A percentile compares a stretch with the other conserved stretches of the same genome.
Conservation (phyloP, 2,797 vertebrate species). For the Onychomys torridus region DNA sequence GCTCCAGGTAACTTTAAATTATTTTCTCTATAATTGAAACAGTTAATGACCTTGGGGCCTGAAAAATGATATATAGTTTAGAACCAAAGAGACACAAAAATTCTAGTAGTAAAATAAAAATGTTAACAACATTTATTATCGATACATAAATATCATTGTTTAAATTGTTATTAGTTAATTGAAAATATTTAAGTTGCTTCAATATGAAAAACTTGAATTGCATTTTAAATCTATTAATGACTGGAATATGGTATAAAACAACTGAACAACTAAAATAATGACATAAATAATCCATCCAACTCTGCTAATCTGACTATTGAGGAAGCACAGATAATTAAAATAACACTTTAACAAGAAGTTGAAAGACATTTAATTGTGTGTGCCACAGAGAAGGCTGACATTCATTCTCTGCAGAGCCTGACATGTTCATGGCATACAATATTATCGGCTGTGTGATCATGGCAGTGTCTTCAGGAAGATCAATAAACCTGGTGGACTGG, state of each 20-base stretch:
- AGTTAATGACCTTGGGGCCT: neutral
- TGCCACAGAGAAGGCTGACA: neutral
- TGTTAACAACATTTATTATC: neutral
- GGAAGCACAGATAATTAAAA: neutral
- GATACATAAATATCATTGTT: neutral
- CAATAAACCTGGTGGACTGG: accelerated
- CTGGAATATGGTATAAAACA: neutral
- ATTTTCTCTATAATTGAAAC: conserved; percentile 70
- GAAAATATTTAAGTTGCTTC: neutral
- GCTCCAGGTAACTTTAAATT: conserved; percentile 52
- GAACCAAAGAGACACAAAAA: conserved; percentile 10
- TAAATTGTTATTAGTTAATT: neutral
- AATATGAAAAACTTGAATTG: neutral
- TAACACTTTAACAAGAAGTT: neutral
- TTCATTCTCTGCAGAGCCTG: neutral
- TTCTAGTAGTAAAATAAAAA: neutral
- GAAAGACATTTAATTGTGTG: neutral
- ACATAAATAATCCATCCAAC: neutral
- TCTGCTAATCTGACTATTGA: neutral
- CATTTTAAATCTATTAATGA: neutral
- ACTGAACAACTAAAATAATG: neutral
- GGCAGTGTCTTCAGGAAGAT: neutral
- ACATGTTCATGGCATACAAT: accelerated
- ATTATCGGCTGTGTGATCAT: neutral
- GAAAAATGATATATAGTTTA: conserved; percentile 61